A percentile compares a stretch with the other conserved stretches of the same genome.
These are phyloP conservation scores for Tetramorium simillimum DNA, from an alignment of 1,140 invertebrate species.

Conservation along the genomic window DNA sequence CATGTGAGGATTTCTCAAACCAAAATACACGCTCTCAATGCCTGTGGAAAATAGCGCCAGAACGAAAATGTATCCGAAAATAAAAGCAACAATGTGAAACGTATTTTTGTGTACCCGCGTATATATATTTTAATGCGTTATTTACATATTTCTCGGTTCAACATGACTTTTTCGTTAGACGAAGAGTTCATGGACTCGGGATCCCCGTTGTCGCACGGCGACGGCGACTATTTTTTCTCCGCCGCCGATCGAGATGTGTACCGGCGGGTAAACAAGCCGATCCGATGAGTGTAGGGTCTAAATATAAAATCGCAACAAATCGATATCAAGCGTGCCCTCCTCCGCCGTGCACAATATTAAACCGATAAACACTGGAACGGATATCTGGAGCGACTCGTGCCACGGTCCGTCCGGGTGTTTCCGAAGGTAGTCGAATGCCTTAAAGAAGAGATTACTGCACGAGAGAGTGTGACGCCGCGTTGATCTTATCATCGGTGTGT, in stretches of 20 bases:
- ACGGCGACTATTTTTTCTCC: not conserved
- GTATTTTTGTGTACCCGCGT: not conserved
- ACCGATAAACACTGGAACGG: slow-evolving; percentile 30
- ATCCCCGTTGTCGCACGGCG: not conserved
- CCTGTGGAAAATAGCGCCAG: not conserved
- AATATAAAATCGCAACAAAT: slow-evolving; percentile 57
- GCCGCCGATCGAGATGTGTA: not conserved
- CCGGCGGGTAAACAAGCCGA: slow-evolving; percentile 41
- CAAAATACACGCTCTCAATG: not conserved
- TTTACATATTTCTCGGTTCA: not conserved
- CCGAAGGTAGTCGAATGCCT: not conserved
- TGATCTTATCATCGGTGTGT: not conserved
- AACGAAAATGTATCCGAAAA: not conserved
- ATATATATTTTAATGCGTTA: not conserved
- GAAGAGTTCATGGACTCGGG: not conserved
- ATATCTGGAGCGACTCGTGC: slow-evolving; percentile 19
- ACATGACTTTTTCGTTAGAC: not conserved
- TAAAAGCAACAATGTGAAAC: not conserved
- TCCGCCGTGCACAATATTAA: not conserved
- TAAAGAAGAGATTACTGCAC: not conserved
- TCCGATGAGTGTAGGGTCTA: slow-evolving; percentile 19
- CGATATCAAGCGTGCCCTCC: slow-evolving; percentile 22
- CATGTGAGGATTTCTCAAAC: not conserved
- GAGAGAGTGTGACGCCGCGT: not conserved
- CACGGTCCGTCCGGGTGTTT: not conserved